These are phyloP conservation scores for Acronicta aceris DNA, from an alignment of 2,888 invertebrate species.

Conservation along the genomic window DNA sequence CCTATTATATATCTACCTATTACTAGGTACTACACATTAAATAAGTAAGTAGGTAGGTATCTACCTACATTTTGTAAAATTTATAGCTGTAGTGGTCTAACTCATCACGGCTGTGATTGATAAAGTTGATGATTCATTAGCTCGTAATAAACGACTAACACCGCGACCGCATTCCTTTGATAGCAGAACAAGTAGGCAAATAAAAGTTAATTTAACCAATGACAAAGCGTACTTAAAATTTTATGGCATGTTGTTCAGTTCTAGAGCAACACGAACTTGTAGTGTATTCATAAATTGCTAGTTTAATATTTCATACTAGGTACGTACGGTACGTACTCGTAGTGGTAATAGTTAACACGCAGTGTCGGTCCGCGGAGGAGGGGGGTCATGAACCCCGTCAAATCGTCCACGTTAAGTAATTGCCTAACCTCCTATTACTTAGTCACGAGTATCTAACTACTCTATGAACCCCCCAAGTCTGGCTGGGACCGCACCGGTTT, in stretches of 20 bases:
- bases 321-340: too few species aligned
- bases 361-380: too few species aligned
- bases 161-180: slow-evolving; percentile 83
- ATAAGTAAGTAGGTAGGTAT: background rate
- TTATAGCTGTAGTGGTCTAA: slow-evolving; percentile 25
- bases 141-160: slow-evolving; percentile 72
- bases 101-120: slow-evolving; percentile 70
- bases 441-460: too few species aligned
- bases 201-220: slow-evolving; percentile 64
- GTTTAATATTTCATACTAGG: too few species aligned
- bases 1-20: too few species aligned
- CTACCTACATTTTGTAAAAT: too few species aligned
- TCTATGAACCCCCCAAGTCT: too few species aligned
- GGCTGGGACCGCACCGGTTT: too few species aligned
- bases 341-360: too few species aligned
- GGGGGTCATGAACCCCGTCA: too few species aligned
- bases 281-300: background rate
- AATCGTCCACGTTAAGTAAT: too few species aligned
- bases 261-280: slow-evolving; percentile 12
- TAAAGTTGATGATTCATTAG: slow-evolving; percentile 84
- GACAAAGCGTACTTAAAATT: slow-evolving; percentile 45
- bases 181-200: slow-evolving; percentile 74
- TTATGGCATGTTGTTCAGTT: slow-evolving; percentile 35
- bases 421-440: too few species aligned
- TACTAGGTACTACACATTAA: background rate